phyloP scores from a whole-genome alignment of 2,888 invertebrate species.

The Teleogryllus oceanicus region DNA sequence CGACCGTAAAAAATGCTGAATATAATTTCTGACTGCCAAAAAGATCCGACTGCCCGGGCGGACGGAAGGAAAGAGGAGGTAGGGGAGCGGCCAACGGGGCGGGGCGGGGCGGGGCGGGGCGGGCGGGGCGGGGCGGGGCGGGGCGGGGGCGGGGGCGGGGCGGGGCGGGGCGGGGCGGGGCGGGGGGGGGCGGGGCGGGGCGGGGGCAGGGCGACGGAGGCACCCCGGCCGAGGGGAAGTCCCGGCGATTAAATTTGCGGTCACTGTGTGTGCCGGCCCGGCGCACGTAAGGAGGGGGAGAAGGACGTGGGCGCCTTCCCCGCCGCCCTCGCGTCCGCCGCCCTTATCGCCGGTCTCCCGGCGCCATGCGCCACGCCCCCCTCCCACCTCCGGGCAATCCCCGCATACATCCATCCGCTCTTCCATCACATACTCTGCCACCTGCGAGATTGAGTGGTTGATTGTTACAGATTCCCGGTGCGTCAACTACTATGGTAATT shows the following conservation, averaged over 20 bases:
- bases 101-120: background rate
- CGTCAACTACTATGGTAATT: too few species aligned
- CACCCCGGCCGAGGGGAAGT: background rate
- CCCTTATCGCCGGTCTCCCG: background rate
- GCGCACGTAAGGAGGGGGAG: background rate
- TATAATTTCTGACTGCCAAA: conserved; percentile 36
- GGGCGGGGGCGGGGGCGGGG: background rate
- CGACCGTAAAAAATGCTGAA: conserved; percentile 40
- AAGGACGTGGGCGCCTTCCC: background rate
- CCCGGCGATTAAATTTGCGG: conserved; percentile 20
- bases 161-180: background rate
- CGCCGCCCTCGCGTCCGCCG: background rate
- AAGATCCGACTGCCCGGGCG: conserved; percentile 21
- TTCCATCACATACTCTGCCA: background rate
- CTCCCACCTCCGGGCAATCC: background rate
- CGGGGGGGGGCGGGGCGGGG: background rate
- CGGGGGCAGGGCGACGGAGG: background rate
- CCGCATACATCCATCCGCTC: background rate
- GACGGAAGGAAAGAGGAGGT: background rate
- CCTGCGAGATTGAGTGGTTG: too few species aligned
- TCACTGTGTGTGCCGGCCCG: background rate
- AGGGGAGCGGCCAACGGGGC: background rate
- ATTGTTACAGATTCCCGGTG: too few species aligned
- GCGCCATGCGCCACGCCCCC: background rate
- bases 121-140: background rate